Percentiles rank a stretch among this genome's conserved stretches.
These are phyloP conservation scores for Chloroceryle amazona DNA, from an alignment of 2,797 vertebrate species.

Conservation along the genomic window DNA sequence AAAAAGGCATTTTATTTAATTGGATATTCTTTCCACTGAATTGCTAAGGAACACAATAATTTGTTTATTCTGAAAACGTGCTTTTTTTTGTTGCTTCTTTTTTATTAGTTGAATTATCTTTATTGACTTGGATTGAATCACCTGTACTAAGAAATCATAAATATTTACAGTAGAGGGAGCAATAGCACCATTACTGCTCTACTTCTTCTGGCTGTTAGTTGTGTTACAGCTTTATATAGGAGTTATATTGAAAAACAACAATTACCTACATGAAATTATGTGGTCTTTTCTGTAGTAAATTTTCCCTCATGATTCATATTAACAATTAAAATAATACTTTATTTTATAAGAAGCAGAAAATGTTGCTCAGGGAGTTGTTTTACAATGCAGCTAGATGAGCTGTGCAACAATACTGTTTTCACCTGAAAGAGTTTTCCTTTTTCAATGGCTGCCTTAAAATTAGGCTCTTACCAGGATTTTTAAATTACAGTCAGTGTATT, in stretches of 20 bases:
- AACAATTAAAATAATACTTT: conserved; percentile 13
- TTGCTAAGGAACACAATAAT: neutral
- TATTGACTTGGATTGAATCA: neutral
- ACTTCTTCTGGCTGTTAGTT: conserved; percentile 1
- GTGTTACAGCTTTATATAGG: conserved; percentile 15
- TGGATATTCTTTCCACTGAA: neutral
- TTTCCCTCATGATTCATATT: conserved; percentile 14
- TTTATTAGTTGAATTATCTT: neutral
- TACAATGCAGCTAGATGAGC: neutral
- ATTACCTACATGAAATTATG: conserved; percentile 24
- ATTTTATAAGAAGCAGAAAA: conserved; percentile 21
- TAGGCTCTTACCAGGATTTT: neutral
- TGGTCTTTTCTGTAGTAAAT: conserved; percentile 30
- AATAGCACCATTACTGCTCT: conserved; percentile 62
- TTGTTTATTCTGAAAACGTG: neutral
- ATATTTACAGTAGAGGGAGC: conserved; percentile 83
- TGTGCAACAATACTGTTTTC: neutral
- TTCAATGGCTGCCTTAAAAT: neutral
- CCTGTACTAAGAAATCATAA: conserved; percentile 5
- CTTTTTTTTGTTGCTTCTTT: neutral
- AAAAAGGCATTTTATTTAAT: neutral
- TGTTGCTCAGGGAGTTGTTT: neutral
- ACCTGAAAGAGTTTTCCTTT: neutral
- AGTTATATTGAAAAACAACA: conserved; percentile 32
- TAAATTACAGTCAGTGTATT: neutral